phyloP scores from a whole-genome alignment of 1,140 invertebrate species.

The Anagrus nilaparvatae region DNA sequence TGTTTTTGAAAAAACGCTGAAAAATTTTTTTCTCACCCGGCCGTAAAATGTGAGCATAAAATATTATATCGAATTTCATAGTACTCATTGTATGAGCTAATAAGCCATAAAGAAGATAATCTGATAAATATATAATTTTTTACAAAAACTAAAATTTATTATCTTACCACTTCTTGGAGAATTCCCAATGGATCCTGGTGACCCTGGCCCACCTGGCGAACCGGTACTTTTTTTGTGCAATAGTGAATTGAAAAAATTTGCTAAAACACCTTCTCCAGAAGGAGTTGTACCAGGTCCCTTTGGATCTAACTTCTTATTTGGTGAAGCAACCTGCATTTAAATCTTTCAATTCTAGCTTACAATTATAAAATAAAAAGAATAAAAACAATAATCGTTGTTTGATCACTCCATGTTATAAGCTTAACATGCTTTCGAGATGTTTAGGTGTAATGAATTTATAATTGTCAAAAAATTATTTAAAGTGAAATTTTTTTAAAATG shows the following conservation, averaged over 20 bases:
- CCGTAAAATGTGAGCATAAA: too few species aligned
- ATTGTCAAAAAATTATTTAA: too few species aligned
- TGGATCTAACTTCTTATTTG: constrained; percentile 39
- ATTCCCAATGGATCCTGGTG: constrained; percentile 34
- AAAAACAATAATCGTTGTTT: constrained; percentile 11
- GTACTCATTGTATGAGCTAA: too few species aligned
- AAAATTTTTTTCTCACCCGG: too few species aligned
- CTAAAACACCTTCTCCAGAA: constrained; percentile 85
- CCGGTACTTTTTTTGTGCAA: constrained; percentile 82
- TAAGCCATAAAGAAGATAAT: too few species aligned
- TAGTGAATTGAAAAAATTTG: constrained; percentile 97
- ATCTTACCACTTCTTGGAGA: constrained; percentile 33
- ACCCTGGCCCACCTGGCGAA: constrained; percentile 42
- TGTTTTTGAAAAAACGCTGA: too few species aligned
- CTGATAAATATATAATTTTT: too few species aligned
- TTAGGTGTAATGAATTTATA: too few species aligned
- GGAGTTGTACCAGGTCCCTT: constrained; percentile 46
- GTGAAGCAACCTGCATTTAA: constrained; percentile 33
- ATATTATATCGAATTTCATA: too few species aligned
- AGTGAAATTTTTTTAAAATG: too few species aligned
- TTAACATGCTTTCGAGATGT: constrained; percentile 15
- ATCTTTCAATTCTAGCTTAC: constrained; percentile 19
- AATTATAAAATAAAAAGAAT: constrained; percentile 9
- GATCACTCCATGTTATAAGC: constrained; percentile 17
- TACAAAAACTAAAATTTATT: too few species aligned